These are phyloP conservation scores for Stenopsyche tienmushanensis DNA, from an alignment of 1,140 invertebrate genomes.

Conservation along the genomic window DNA sequence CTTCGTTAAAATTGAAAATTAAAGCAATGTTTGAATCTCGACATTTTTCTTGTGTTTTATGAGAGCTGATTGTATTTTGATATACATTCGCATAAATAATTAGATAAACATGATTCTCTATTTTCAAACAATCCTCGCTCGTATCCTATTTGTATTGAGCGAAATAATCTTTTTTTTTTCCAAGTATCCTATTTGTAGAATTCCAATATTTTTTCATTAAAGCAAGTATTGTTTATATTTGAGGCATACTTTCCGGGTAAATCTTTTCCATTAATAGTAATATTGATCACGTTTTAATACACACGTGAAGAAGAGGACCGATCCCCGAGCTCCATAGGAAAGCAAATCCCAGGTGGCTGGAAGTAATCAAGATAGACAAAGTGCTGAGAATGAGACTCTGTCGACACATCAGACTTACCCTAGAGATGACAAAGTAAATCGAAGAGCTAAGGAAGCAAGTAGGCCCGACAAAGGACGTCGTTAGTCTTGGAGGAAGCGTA, in stretches of 20 bases:
- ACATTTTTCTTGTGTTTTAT: no score
- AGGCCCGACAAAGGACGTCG: not conserved
- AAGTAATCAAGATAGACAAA: constrained; percentile 22
- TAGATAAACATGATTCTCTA: no score
- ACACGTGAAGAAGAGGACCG: not conserved
- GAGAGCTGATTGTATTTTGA: no score
- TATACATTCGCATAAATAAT: no score
- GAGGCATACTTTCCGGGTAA: not conserved
- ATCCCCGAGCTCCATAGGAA: not conserved
- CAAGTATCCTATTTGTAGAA: no score
- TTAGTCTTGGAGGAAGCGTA: no score
- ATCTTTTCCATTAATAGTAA: not conserved
- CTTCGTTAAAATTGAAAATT: no score
- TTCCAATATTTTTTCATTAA: no score
- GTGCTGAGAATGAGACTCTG: constrained; percentile 13
- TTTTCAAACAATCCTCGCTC: no score
- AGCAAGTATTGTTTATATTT: no score
- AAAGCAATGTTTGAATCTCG: no score
- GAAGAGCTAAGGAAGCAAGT: constrained; percentile 2
- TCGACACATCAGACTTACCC: not conserved
- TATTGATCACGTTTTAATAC: constrained; percentile 9
- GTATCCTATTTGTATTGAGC: not conserved
- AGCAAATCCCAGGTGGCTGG: constrained; percentile 11
- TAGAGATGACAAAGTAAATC: not conserved
- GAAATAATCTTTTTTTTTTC: not conserved